phyloP scores from a whole-genome alignment of 2,797 vertebrate genomes.

The Manis javanica region DNA sequence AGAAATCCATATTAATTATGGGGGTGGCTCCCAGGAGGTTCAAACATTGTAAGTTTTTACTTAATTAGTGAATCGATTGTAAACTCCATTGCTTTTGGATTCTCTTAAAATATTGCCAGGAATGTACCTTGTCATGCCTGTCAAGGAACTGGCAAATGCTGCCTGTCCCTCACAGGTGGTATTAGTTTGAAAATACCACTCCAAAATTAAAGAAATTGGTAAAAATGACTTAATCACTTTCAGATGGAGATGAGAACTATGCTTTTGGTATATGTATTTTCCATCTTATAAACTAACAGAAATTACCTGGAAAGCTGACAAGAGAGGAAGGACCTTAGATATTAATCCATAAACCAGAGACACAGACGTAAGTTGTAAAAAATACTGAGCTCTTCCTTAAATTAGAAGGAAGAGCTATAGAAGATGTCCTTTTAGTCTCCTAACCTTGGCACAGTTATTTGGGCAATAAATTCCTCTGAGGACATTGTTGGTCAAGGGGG shows the following conservation, averaged over 20 bases:
- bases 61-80: background rate
- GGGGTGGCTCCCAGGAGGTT: slow-evolving; percentile 18
- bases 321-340: background rate
- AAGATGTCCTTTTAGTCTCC: background rate
- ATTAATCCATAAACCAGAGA: background rate
- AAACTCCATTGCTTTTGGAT: background rate
- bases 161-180: background rate
- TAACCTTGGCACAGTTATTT: slow-evolving; percentile 14
- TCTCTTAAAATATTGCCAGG: slow-evolving; percentile 12
- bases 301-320: background rate
- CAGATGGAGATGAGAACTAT: slow-evolving; percentile 23
- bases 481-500: background rate
- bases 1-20: slow-evolving; percentile 67
- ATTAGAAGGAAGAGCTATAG: background rate
- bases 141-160: background rate
- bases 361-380: background rate
- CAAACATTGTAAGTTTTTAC: slow-evolving; percentile 53
- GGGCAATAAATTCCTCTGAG: background rate
- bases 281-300: background rate
- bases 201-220: slow-evolving; percentile 3
- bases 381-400: background rate
- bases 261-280: background rate
- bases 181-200: background rate
- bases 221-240: background rate
- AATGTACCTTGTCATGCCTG: background rate